phyloP scores from a whole-genome alignment of 2,113 vertebrate species.

The Leptobrachium leishanense region DNA sequence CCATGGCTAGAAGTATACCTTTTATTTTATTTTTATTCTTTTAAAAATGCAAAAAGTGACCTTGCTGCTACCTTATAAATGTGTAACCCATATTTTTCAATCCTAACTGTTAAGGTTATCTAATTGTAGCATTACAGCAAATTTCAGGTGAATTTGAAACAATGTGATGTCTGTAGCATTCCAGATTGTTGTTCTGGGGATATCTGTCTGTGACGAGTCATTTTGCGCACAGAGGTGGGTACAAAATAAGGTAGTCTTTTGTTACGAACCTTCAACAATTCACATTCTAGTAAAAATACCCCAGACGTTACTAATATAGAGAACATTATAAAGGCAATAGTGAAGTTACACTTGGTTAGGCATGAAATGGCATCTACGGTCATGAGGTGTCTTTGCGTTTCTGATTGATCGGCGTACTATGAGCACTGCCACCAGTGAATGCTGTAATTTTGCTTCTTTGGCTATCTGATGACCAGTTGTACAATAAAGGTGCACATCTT shows the following conservation, averaged over 20 bases:
- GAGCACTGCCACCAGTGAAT: conserved; percentile 44
- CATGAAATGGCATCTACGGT: neutral
- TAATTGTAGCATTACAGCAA: no score
- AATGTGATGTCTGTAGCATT: no score
- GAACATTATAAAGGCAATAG: neutral
- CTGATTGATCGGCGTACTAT: conserved; percentile 15
- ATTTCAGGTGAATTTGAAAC: no score
- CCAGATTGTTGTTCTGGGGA: no score
- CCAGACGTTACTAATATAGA: neutral
- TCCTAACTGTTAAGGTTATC: no score
- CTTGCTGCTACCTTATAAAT: no score
- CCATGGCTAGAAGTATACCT: no score
- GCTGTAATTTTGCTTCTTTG: conserved; percentile 44
- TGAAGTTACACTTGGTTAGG: neutral
- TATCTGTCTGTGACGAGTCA: no score
- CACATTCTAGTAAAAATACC: neutral
- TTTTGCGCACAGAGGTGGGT: no score
- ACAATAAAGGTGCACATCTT: conserved; percentile 46
- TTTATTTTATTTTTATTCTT: no score
- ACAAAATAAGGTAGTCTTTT: neutral
- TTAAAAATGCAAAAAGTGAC: no score
- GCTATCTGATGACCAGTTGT: conserved; percentile 37
- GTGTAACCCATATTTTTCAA: no score
- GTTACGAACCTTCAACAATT: neutral
- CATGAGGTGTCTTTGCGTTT: neutral